Evolutionary conservation across 2,888 invertebrate genomes (phyloP), one percentile per base, ranked within the genome.

Genomic region (Cyrtodaria siliqua): DNA sequence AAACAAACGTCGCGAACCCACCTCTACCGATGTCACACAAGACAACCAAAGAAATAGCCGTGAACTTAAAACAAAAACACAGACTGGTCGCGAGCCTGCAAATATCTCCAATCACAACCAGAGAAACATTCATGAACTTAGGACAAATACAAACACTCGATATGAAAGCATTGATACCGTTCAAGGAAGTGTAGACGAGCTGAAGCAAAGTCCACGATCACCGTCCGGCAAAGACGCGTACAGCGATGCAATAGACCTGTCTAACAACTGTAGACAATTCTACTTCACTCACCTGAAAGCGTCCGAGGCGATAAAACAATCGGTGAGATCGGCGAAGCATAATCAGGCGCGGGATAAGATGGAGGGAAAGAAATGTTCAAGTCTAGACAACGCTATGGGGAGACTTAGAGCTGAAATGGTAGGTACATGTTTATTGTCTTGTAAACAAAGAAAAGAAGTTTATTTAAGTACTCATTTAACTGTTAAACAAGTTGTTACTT

Each of bases 331-430:
- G 14, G 47, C 74, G 9, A 71, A 64, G 33, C 71, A 72, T 55
- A 60, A 29, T 8, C 50, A 55, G 16, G 70, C 71, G 1, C 26
- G 26, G 14, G 71, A 71, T 20, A 79, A 71, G 57, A 68, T 68
- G 60, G 68, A 69, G 27, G 76, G 80, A 12, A 68, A 63, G 40
- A 50, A 63, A 12, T 27, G 47, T 38, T 62, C 66, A 4, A 56
- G 69, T 16, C 27, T 89, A 26, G 88, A 87, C 33, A 53, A 69
- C 8, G 86, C 88, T 2, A 86, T 89, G 84, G 83, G 82, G 27
- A 79, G 76, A 59, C 79, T 89, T 12, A 66, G 85, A n/a, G 72
- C 70, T n/a, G 89, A 89, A 74, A 89, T 89, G 87, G 89, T 89
- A 64, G 68, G 85, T 63, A 18, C 16, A 38, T 57, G 40, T 42